Conservation (phyloP, 2,888 invertebrate species). For the Aphrophora alni region DNA sequence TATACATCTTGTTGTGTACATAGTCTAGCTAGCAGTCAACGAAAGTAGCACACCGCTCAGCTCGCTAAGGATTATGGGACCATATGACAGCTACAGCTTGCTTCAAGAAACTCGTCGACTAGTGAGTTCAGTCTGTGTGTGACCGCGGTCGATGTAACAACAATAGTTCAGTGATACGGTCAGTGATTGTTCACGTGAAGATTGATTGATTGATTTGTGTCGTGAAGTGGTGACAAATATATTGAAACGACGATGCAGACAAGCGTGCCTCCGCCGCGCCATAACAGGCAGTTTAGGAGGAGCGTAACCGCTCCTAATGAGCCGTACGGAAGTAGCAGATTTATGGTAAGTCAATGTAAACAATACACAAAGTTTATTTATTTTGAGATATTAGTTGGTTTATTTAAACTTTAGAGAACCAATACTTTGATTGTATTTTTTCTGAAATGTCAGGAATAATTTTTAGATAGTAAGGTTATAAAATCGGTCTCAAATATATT, state of each 20-base stretch:
- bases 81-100: neutral
- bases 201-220: neutral
- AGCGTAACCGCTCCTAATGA: constrained; percentile 44
- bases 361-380: too few species aligned
- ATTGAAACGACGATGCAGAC: too few species aligned
- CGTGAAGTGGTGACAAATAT: constrained; percentile 19
- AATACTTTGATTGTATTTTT: too few species aligned
- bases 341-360: constrained; percentile 27
- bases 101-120: neutral
- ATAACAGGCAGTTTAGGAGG: constrained; percentile 44
- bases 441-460: too few species aligned
- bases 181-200: neutral
- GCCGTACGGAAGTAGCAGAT: constrained; percentile 38
- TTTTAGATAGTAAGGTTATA: too few species aligned
- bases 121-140: neutral
- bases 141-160: neutral
- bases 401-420: too few species aligned
- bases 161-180: neutral
- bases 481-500: too few species aligned
- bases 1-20: neutral
- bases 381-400: too few species aligned
- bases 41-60: neutral
- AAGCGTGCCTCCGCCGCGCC: constrained; percentile 39
- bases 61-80: neutral
- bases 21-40: neutral